Evolutionary conservation across 2,888 invertebrate genomes (phyloP), one percentile per base, ranked within the genome.

Genomic region (Polymixis flavicincta): DNA sequence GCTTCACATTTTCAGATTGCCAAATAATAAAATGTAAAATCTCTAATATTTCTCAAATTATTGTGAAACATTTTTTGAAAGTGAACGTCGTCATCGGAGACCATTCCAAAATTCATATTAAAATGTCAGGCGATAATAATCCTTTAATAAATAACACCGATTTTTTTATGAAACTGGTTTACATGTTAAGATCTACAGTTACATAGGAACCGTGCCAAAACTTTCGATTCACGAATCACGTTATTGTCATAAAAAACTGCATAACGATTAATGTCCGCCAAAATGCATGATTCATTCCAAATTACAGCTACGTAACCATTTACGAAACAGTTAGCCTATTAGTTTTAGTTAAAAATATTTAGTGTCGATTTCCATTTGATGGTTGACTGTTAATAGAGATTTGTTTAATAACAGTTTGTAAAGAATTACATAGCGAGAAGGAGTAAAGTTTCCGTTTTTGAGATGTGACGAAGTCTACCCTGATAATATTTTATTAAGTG

Each of bases 401-500:
- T 48, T 14, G 13, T 42, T 59, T 9, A 77, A 72, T 69, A 76
- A 74, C 42, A 71, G 74, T 71, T 76, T 80, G 57, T 57, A 14
- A 54, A 73, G 74, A 80, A 80, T 85, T 76, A 66, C 65, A 67
- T 68, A 32, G 45, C 37, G 68, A 74, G 74, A 85, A 84, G 75
- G 76, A 80, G 75, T 85, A 80, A 85, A 87, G 75, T 85, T 83
- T 87, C 81, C 89, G 89, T 87, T 89, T 89, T 92, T 91, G 92
- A 93, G 89, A 94, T 93, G 94, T 94, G 95, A 94, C 94, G 94
- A 95, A 94, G 94, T 93, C 92, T 92, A 87, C 85, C 80, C 78
- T 83, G 87, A 85, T 93, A 89, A 95, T 95, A 93, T 94, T 94
- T 95, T 95, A 95, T 95, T 93, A 93, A 95, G 90, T 88, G 87